Base-by-base conservation (phyloP, 2,113 vertebrate species). In the Meriones unguiculatus region DNA sequence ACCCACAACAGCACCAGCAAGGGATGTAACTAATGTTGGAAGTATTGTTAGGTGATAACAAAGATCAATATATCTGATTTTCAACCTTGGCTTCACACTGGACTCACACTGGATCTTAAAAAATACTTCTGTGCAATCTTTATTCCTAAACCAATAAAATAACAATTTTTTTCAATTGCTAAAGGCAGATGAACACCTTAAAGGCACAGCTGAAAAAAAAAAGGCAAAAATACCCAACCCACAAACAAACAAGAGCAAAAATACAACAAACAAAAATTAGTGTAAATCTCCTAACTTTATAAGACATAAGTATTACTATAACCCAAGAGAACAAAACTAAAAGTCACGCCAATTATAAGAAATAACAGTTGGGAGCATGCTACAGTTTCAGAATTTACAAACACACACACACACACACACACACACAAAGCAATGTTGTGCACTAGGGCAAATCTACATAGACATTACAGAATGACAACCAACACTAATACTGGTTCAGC, bases 161-260 rank as follows among this genome's bases (percentile, higher is more conserved):
- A 94, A 70, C 18, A 50, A 72, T 77, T 32, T 84, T 84, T 92
- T 72, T 90, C 54, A 86, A 73, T 57, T 95, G 38, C 22, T 75
- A 46, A 73, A 96, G 64, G 90, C 69, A 96, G 59, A 20, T 86
- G 3, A 96, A 59, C 20, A 88, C 59, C 72, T 81, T 86, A 91
- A 94, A 77, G 7, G 70, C 73, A 62, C 4, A 91, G 54, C 3
- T 91, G 76, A 95, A 94, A 81, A 94, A 93, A 94, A 35, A 54
- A 24, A 93, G 59, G 17, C 24, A 89, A 28, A 95, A 97, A 38
- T 20, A 52, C 7, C 6, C 57, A 41, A 82, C 25, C 57, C n/a
- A 62, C 22, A 82, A 82, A 38, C 80, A 81, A 59, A 64, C n/a
- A 59, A 38, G 59, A 62, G n/a, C 35, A 84, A 80, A 80, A 35